Conservation (phyloP, 1,140 invertebrate genomes). For the Armadillidium nasatum region DNA sequence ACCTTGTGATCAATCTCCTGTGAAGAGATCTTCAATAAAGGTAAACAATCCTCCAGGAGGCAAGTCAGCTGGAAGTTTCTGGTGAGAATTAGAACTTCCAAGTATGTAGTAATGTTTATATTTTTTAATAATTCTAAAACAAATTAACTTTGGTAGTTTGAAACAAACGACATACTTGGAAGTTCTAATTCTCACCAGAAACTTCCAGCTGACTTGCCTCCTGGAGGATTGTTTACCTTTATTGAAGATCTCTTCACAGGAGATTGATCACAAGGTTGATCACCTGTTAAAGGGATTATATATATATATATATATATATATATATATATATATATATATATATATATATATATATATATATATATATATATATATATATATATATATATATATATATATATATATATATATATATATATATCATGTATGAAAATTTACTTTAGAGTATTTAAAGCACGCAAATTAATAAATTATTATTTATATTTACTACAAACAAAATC, state of each 20-base stretch:
- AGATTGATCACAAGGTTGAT: constrained; percentile 32
- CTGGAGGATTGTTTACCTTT: constrained; percentile 44
- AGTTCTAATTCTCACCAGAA: constrained; percentile 36
- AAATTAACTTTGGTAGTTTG: constrained; percentile 25
- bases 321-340: constrained; percentile 2
- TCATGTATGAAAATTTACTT: background rate
- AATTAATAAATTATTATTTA: no score
- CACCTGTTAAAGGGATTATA: constrained; percentile 30
- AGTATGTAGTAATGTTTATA: no score
- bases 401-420: no score
- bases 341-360: constrained; percentile 13
- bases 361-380: background rate
- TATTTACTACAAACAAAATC: no score
- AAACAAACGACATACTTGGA: background rate
- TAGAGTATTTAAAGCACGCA: background rate
- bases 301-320: constrained; percentile 22
- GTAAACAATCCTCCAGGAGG: constrained; percentile 44
- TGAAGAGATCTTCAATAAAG: constrained; percentile 41
- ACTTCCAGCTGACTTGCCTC: constrained; percentile 40
- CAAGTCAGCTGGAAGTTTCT: constrained; percentile 42
- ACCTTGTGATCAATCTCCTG: constrained; percentile 32
- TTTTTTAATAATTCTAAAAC: no score
- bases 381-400: no score
- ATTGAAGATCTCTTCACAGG: constrained; percentile 39
- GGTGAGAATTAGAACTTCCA: constrained; percentile 24